Evolutionary conservation across 2,888 invertebrate species (phyloP), one percentile per base, ranked within the genome.

Genomic region (Blomia tropicalis): DNA sequence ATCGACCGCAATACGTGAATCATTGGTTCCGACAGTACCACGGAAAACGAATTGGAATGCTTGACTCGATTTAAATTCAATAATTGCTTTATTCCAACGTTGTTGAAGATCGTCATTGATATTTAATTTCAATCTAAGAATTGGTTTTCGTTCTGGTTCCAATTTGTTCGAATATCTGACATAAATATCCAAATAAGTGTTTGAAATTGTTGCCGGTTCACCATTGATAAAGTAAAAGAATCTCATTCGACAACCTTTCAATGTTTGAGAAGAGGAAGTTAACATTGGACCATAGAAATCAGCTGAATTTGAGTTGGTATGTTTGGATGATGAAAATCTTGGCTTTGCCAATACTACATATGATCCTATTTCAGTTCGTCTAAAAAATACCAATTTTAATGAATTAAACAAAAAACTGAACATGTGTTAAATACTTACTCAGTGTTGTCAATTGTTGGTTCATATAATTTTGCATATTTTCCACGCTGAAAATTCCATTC

Each of bases 161-260:
- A 22, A n/a, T 47, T 47, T 47, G 51, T 19, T 47, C n/a, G 51
- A 7, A 47, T 47, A 47, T 25, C 51, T 7, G 27, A 47, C n/a
- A 27, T 47, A 19, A 19, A 47, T 47, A 11, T 47, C 11, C 51
- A 47, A 27, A 19, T 47, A n/a, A 47, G 51, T 47, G 5, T 22
- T n/a, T 47, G 51, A 47, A n/a, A 47, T 47, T 11, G 7, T 7
- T 7, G n/a, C 22, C 22, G 51, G 51, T n/a, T 59, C 47, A 14
- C 60, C 60, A 17, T 47, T 47, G 47, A 60, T 60, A n/a, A 47
- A 60, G 60, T 60, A 60, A 25, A 54, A 60, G 27, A 60, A 14
- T 5, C 60, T 2, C 4, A 60, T 23, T 47, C 47, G 47, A 44
- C 60, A 60, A 4, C n/a, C 22, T 14, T 47, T 7, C n/a, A 11